phyloP scores from a whole-genome alignment of 2,113 vertebrate genomes.

The Corythornis vintsioides region DNA sequence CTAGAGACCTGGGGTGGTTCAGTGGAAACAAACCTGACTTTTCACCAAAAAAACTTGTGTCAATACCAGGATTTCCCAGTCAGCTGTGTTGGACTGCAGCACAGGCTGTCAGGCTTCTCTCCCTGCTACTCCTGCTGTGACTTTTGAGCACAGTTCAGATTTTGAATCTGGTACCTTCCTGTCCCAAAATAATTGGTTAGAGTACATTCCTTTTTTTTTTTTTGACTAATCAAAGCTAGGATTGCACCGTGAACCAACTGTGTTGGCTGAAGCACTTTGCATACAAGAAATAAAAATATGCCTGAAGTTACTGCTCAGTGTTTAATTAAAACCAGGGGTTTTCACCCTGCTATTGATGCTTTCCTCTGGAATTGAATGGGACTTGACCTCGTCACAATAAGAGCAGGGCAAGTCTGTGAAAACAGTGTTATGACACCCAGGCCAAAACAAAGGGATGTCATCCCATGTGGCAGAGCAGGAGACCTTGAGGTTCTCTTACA shows the following conservation, averaged over 20 bases:
- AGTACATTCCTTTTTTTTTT: neutral
- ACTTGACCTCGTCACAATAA: conserved; percentile 30
- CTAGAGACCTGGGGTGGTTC: neutral
- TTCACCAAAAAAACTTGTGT: neutral
- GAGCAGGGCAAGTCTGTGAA: neutral
- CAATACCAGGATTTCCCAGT: neutral
- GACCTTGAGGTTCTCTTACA: neutral
- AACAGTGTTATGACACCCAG: conserved; percentile 43
- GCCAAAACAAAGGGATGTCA: conserved; percentile 42
- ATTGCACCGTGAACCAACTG: neutral
- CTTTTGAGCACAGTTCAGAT: neutral
- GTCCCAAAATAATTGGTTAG: neutral
- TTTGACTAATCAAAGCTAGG: neutral
- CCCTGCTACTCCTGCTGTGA: neutral
- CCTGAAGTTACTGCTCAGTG: neutral
- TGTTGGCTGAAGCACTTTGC: neutral
- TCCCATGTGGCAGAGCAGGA: neutral
- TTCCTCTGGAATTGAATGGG: conserved; percentile 9
- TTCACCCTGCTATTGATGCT: neutral
- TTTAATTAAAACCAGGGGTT: conserved; percentile 16
- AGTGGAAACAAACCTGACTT: neutral
- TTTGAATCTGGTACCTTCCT: neutral
- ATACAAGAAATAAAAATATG: neutral
- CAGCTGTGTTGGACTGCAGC: neutral
- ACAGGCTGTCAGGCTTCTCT: neutral